phyloP scores from a whole-genome alignment of 2,113 vertebrate genomes.

The Alouatta palliata region DNA sequence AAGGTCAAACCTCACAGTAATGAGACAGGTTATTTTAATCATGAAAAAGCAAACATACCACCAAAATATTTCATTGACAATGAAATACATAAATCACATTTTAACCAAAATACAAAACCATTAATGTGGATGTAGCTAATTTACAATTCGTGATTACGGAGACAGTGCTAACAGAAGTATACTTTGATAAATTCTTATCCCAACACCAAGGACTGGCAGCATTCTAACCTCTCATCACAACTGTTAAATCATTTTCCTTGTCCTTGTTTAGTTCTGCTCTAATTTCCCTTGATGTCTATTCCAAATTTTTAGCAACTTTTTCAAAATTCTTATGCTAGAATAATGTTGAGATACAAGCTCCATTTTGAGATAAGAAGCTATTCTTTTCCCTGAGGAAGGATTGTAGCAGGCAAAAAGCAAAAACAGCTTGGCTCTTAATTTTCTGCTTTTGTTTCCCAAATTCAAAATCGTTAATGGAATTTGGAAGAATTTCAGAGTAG shows the following conservation, averaged over 20 bases:
- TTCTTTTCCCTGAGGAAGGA: background rate
- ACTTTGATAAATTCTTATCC: background rate
- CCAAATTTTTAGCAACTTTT: background rate
- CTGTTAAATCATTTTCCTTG: background rate
- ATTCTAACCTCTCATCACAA: background rate
- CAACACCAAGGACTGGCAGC: background rate
- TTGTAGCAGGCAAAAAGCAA: background rate
- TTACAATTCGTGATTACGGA: conserved; percentile 4
- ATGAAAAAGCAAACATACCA: background rate
- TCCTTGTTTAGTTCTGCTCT: background rate
- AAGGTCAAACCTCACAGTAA: background rate
- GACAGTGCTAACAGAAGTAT: background rate
- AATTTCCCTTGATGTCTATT: background rate
- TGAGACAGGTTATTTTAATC: background rate
- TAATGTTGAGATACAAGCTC: background rate
- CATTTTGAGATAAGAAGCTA: background rate
- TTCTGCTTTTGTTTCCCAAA: background rate
- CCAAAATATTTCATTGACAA: background rate
- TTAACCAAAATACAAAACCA: background rate
- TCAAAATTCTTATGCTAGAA: background rate
- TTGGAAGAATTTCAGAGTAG: background rate
- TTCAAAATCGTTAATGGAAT: background rate
- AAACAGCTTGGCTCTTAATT: background rate
- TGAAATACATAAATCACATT: background rate
- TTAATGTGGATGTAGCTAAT: background rate